Conservation (phyloP, 2,888 invertebrate genomes). For the Zygothrica quintamaculata region DNA sequence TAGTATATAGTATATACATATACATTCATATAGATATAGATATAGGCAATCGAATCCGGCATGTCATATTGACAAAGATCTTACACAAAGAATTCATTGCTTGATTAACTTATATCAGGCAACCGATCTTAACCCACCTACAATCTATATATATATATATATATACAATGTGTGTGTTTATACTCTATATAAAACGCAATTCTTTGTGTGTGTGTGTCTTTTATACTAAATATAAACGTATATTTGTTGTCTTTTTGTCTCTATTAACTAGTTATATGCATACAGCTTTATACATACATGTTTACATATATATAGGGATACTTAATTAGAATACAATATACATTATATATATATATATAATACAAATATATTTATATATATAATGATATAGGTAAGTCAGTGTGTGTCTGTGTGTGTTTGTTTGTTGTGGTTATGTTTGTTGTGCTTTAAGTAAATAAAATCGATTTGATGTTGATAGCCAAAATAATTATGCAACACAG, state of each 20-base stretch:
- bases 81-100: too few species aligned
- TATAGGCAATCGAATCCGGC: too few species aligned
- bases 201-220: constrained; percentile 3
- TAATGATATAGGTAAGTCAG: constrained; percentile 1
- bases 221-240: constrained; percentile 15
- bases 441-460: constrained; percentile 4
- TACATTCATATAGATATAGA: constrained; percentile 1
- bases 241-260: constrained; percentile 34
- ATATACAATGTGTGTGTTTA: too few species aligned
- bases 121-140: neutral
- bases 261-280: constrained; percentile 42
- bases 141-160: neutral
- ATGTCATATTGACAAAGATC: too few species aligned
- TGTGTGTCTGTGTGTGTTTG: constrained; percentile 26
- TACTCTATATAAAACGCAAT: too few species aligned
- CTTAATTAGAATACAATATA: constrained; percentile 47
- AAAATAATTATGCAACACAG: constrained; percentile 28
- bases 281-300: constrained; percentile 8
- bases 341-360: constrained; percentile 32
- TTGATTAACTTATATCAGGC: neutral
- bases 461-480: constrained; percentile 20
- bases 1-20: constrained; percentile 13
- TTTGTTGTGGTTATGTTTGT: constrained; percentile 3
- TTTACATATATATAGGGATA: constrained; percentile 16
- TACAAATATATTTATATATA: constrained; percentile 26